Percentiles rank a stretch among this genome's conserved stretches.
Conservation (phyloP, 2,888 invertebrate species). For the Oasisia sp. region DNA sequence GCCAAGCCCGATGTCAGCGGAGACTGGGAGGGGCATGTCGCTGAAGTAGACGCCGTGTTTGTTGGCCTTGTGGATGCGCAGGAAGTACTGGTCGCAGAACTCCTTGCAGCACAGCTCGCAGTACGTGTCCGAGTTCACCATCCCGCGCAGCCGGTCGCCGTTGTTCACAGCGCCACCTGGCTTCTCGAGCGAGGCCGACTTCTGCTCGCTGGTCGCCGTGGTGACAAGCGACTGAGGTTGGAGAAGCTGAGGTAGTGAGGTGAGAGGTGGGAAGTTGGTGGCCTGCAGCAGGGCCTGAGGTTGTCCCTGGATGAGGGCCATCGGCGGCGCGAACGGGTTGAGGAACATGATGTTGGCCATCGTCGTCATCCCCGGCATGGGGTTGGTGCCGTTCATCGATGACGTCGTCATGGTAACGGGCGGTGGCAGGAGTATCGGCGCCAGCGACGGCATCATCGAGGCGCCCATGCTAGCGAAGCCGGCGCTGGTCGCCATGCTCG, state of each 20-base stretch:
- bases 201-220: slow-evolving; percentile 34
- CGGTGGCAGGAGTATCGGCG: slow-evolving; percentile 13
- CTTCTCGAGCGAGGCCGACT: slow-evolving; percentile 18
- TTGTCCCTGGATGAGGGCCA: slow-evolving; percentile 54
- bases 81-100: slow-evolving; percentile 63
- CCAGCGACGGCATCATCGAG: slow-evolving; percentile 22
- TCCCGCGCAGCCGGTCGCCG: slow-evolving; percentile 29
- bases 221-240: slow-evolving; percentile 41
- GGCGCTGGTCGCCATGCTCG: slow-evolving; percentile 42
- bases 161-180: neutral
- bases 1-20: slow-evolving; percentile 25
- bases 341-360: slow-evolving; percentile 63
- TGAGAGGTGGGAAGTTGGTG: slow-evolving; percentile 20
- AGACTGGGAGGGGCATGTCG: slow-evolving; percentile 25
- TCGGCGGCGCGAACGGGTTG: slow-evolving; percentile 63
- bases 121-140: slow-evolving; percentile 74
- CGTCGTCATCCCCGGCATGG: slow-evolving; percentile 47
- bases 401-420: neutral
- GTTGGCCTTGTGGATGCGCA: slow-evolving; percentile 63
- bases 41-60: slow-evolving; percentile 59
- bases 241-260: slow-evolving; percentile 40
- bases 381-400: neutral
- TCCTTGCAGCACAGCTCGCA: slow-evolving; percentile 85
- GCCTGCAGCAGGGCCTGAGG: slow-evolving; percentile 13
- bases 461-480: neutral